Evolutionary conservation across 2,113 vertebrate genomes (phyloP), one percentile per base, ranked within the genome.

Genomic region (Urocolius indicus): DNA sequence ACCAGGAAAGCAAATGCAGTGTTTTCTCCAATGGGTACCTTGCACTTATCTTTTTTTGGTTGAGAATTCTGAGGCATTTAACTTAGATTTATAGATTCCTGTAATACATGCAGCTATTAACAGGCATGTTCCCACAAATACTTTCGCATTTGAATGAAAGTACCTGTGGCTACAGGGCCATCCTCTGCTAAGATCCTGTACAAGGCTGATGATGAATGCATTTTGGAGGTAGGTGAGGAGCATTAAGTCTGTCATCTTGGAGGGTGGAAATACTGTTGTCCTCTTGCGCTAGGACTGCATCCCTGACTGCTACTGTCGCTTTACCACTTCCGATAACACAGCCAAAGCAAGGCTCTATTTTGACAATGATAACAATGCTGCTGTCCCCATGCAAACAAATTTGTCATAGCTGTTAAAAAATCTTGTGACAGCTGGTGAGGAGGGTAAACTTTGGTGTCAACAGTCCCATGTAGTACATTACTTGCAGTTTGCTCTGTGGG

Each of bases 1-100:
- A 13, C 21, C 17, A 38, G 20, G n/a, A 61, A 52, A 38, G 9
- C 15, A 45, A 77, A 48, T 0, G 0, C 23, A 10, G 9, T 0
- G 0, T 23, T 95, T 93, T 84, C 45, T 84, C 23, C 65, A 52
- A 46, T 30, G 6, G 5, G 2, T 73, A 8, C 65, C 22, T 61
- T 87, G 24, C 43, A 43, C 19, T n/a, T 46, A 41, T 41, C 9
- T 26, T 13, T 48, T 41, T 41, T 41, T 41, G 2, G 6, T 10
- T 74, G 34, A 61, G 57, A 84, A 43, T 83, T 68, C 14, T 36
- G 36, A 66, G 55, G 10, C 24, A 20, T 26, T 76, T 45, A 19
- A 73, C 23, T 18, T 68, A 73, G 45, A 38, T 55, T 74, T 49
- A 29, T 66, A 36, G 38, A 49, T 89, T 80, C 18, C 14, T 82